These are phyloP conservation scores for Temnothorax nylanderi DNA, from an alignment of 1,140 invertebrate species.

Conservation along the genomic window DNA sequence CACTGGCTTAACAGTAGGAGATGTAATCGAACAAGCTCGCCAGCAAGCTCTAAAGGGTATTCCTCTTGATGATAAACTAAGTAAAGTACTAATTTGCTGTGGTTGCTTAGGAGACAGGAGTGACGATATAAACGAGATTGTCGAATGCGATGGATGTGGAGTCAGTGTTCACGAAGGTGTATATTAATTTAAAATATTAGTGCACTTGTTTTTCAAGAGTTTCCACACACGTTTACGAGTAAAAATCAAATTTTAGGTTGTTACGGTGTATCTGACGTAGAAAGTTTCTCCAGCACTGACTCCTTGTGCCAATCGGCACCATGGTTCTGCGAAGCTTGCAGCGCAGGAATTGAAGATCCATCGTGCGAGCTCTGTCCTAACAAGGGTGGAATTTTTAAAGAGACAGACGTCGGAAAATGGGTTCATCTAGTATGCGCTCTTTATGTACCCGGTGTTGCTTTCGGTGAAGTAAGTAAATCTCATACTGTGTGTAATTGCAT, in stretches of 20 bases:
- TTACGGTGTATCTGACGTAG: conserved; percentile 97
- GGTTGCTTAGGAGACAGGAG: conserved; percentile 97
- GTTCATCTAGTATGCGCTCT: conserved; percentile 98
- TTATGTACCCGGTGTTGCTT: conserved; percentile 98
- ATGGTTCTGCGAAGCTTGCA: conserved; percentile 99
- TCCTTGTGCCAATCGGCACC: conserved; percentile 97
- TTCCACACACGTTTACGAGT: background rate
- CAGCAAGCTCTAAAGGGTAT: conserved; percentile 82
- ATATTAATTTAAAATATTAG: conserved; percentile 47
- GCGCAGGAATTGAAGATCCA: conserved; percentile 94
- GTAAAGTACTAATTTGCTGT: conserved; percentile 92
- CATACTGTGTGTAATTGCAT: conserved; percentile 22
- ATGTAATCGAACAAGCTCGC: conserved; percentile 86
- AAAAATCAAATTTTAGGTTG: conserved; percentile 88
- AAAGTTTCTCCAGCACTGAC: conserved; percentile 95
- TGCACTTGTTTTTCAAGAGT: conserved; percentile 1
- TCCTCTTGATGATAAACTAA: conserved; percentile 83
- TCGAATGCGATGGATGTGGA: conserved; percentile 98
- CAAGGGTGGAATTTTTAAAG: conserved; percentile 97
- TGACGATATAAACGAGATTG: conserved; percentile 97
- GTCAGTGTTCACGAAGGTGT: conserved; percentile 97
- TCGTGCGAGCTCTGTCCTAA: conserved; percentile 94
- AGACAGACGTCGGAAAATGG: conserved; percentile 98
- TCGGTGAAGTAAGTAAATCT: conserved; percentile 90
- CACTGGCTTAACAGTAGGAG: conserved; percentile 83